Evolutionary conservation across 1,140 invertebrate species (phyloP).

Genomic region (Teleopsis dalmanni): DNA sequence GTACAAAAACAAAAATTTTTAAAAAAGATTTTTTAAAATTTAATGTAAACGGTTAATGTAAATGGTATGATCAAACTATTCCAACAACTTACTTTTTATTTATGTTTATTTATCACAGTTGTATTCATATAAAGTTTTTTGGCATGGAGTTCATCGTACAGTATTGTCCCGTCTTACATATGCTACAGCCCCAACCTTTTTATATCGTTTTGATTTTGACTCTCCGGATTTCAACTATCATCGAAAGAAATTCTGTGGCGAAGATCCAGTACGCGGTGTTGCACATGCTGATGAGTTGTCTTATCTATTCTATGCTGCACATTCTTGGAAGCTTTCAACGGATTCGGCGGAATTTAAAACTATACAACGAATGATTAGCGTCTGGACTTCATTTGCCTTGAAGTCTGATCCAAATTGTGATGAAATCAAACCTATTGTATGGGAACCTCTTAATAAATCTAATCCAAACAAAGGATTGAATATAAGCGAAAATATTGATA

Average conservation of each 20-base stretch:
- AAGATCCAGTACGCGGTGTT: slow-evolving; percentile 21
- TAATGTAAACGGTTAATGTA: not conserved
- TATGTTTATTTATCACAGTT: slow-evolving; percentile 15
- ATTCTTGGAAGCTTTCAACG: slow-evolving; percentile 40
- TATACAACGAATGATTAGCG: slow-evolving; percentile 34
- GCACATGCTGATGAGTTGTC: slow-evolving; percentile 57
- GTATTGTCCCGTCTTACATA: slow-evolving; percentile 21
- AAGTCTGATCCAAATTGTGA: slow-evolving; percentile 30
- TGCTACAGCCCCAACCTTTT: slow-evolving; percentile 40
- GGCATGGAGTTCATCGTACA: slow-evolving; percentile 37
- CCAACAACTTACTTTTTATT: not conserved
- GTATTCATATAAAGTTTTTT: slow-evolving; percentile 34
- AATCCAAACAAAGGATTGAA: slow-evolving; percentile 29
- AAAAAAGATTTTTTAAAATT: not conserved
- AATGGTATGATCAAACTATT: not conserved
- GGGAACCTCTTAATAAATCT: slow-evolving; percentile 19
- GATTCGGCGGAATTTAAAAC: slow-evolving; percentile 28
- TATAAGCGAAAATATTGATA: slow-evolving; percentile 35
- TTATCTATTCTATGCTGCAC: slow-evolving; percentile 51
- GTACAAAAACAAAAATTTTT: not conserved
- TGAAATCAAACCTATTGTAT: slow-evolving; percentile 12
- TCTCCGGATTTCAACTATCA: slow-evolving; percentile 27
- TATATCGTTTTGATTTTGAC: slow-evolving; percentile 46
- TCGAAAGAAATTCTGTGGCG: slow-evolving; percentile 9
- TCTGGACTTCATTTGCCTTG: slow-evolving; percentile 44